These are phyloP conservation scores for Pholis gunnellus DNA, from an alignment of 2,113 vertebrate genomes.

Conservation along the genomic window DNA sequence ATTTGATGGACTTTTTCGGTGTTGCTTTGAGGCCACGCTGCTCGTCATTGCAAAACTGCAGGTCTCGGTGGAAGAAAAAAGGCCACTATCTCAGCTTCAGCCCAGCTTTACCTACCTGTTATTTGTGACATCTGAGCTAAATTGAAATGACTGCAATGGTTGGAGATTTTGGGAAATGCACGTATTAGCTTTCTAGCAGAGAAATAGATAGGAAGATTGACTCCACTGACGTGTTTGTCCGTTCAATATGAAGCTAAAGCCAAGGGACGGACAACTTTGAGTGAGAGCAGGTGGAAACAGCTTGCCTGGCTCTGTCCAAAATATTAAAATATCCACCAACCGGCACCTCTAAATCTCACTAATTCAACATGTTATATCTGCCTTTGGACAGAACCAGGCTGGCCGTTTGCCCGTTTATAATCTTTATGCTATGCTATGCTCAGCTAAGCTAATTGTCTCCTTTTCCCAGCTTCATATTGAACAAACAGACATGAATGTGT, in stretches of 20 bases:
- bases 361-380: background rate
- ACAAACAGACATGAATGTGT: background rate
- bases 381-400: too few relatives aligned
- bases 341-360: background rate
- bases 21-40: background rate
- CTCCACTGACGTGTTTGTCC: background rate
- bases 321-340: background rate
- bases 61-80: background rate
- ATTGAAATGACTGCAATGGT: background rate
- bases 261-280: background rate
- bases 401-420: background rate
- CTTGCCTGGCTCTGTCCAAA: background rate
- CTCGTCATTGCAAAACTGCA: background rate
- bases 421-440: background rate
- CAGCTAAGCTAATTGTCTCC: background rate
- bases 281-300: too few relatives aligned
- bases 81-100: background rate
- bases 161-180: background rate
- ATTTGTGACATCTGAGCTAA: background rate
- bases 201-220: background rate
- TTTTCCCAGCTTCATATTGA: background rate
- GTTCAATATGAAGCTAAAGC: background rate
- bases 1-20: slow-evolving; percentile 2
- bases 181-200: background rate
- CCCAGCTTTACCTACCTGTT: background rate